phyloP scores from a whole-genome alignment of 2,797 vertebrate genomes.

The Micromesistius poutassou region DNA sequence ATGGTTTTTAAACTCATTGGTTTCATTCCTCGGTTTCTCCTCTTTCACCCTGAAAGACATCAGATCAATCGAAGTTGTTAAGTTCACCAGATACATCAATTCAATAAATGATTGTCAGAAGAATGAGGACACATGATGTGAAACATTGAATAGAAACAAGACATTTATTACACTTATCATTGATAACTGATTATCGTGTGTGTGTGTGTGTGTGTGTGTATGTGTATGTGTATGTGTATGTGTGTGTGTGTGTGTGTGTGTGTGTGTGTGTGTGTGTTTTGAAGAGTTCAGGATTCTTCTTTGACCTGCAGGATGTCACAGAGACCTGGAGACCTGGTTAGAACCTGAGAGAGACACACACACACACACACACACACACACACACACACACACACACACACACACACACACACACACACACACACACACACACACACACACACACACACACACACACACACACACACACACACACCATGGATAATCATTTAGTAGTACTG shows the following conservation, averaged over 20 bases:
- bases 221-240: constrained; percentile 9
- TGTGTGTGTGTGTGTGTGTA: constrained; percentile 8
- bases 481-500: too few relatives aligned
- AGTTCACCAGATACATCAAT: neutral
- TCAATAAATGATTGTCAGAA: neutral
- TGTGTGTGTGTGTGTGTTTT: constrained; percentile 5
- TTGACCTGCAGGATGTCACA: constrained; percentile 54
- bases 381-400: constrained; percentile 8
- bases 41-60: too few relatives aligned
- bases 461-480: too few relatives aligned
- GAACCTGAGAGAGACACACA: constrained; percentile 42
- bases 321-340: constrained; percentile 53
- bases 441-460: neutral
- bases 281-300: constrained; percentile 41
- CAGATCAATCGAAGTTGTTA: too few relatives aligned
- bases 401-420: too few relatives aligned
- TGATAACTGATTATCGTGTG: constrained; percentile 4
- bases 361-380: neutral
- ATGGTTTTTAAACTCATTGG: too few relatives aligned
- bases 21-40: too few relatives aligned
- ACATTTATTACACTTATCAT: constrained; percentile 1
- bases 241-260: neutral
- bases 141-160: neutral
- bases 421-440: constrained; percentile 6
- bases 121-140: neutral